These are phyloP conservation scores for Cephus pygmeus DNA, from an alignment of 2,888 invertebrate genomes.

Conservation along the genomic window DNA sequence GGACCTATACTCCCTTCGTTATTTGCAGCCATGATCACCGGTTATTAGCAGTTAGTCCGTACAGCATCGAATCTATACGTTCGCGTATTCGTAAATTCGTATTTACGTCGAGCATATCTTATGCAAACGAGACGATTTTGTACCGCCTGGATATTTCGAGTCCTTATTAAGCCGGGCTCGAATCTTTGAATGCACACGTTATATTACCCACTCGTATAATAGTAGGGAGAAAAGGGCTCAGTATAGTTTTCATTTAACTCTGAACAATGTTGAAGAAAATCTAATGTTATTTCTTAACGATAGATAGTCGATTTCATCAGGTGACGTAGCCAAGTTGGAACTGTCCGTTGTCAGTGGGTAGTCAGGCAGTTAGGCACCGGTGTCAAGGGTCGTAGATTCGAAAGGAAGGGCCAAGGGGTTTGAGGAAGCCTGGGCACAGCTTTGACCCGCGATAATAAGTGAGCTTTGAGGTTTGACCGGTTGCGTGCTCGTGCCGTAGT, in stretches of 20 bases:
- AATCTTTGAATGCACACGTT: background rate
- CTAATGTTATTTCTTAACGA: background rate
- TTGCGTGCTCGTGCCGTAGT: constrained; percentile 33
- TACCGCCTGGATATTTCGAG: constrained; percentile 56
- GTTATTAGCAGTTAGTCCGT: constrained; percentile 64
- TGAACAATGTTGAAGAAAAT: background rate
- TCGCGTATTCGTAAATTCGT: constrained; percentile 63
- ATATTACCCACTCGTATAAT: background rate
- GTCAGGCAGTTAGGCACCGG: background rate
- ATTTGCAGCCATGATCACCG: constrained; percentile 60
- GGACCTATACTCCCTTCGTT: constrained; percentile 55
- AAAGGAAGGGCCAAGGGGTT: background rate
- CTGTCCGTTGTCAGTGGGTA: background rate
- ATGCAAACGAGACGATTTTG: constrained; percentile 66
- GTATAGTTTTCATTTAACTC: background rate
- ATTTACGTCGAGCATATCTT: constrained; percentile 63
- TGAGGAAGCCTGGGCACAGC: constrained; percentile 5
- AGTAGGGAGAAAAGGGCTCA: background rate
- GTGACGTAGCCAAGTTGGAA: background rate
- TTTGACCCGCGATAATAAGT: constrained; percentile 48
- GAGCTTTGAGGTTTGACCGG: constrained; percentile 50
- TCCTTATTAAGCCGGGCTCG: constrained; percentile 44
- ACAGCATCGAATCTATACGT: constrained; percentile 63
- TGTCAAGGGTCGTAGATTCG: background rate
- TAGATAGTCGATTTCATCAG: background rate